A percentile compares a stretch with the other conserved stretches of the same genome.
These are phyloP conservation scores for Macrochelys suwanniensis DNA, from an alignment of 2,797 vertebrate species.

Conservation along the genomic window DNA sequence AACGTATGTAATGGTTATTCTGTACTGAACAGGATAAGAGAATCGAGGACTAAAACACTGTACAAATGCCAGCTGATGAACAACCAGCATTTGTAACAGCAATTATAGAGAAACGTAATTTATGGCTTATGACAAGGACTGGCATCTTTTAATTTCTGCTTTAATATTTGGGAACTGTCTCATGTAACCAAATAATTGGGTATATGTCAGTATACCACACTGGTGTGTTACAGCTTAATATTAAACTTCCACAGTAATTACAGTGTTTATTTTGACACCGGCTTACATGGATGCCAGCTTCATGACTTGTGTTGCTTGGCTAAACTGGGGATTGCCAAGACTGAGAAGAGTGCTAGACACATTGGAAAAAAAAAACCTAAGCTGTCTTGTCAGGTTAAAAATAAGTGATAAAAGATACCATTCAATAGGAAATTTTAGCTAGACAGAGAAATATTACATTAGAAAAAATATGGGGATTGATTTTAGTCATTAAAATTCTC, in stretches of 20 bases:
- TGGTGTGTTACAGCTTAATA: not conserved
- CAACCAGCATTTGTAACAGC: not conserved
- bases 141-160: not conserved
- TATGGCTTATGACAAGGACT: not conserved
- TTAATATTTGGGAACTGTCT: constrained; percentile 22
- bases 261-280: not conserved
- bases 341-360: not conserved
- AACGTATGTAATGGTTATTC: not conserved
- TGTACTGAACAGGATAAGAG: not conserved
- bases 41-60: not conserved
- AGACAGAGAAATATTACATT: not conserved
- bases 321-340: not conserved
- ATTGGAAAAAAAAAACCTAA: not conserved
- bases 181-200: not conserved
- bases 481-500: not conserved
- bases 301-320: not conserved
- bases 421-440: not conserved
- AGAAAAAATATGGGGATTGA: not conserved
- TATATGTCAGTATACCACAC: not conserved
- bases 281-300: not conserved
- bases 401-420: not conserved
- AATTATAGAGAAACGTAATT: not conserved
- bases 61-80: not conserved
- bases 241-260: not conserved
- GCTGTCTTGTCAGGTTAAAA: not conserved